Conservation (phyloP, 2,888 invertebrate genomes). For the Leptothorax acervorum region DNA sequence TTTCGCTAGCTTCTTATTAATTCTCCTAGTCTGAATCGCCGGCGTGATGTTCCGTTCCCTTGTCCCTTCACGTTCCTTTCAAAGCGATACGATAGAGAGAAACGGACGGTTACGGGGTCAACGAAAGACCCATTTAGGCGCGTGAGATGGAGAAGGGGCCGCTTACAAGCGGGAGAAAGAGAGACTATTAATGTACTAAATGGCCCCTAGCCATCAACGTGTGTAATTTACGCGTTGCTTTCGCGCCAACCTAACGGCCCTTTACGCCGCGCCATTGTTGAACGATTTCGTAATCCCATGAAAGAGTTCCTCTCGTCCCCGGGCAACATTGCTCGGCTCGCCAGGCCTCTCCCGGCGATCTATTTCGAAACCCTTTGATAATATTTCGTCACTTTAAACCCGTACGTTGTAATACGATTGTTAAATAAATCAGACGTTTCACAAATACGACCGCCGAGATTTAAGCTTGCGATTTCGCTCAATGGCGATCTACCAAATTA, state of each 20-base stretch:
- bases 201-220: constrained; percentile 63
- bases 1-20: constrained; percentile 51
- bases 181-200: constrained; percentile 66
- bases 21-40: constrained; percentile 36
- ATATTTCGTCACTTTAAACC: not conserved
- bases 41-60: not conserved
- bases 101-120: not conserved
- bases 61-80: constrained; percentile 8
- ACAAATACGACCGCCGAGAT: not conserved
- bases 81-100: not conserved
- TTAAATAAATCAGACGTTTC: not conserved
- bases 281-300: constrained; percentile 52
- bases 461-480: not conserved
- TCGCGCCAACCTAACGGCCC: constrained; percentile 57
- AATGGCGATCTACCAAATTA: constrained; percentile 37
- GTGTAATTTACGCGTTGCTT: constrained; percentile 66
- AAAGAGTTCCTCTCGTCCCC: constrained; percentile 8
- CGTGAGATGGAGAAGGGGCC: constrained; percentile 5
- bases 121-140: constrained; percentile 27
- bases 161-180: constrained; percentile 27
- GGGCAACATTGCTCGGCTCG: not conserved
- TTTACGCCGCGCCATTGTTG: constrained; percentile 58
- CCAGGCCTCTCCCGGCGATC: not conserved
- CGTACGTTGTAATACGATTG: not conserved
- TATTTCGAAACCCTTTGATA: constrained; percentile 58